These are phyloP conservation scores for Marisa cornuarietis DNA, from an alignment of 1,140 invertebrate species.

Conservation along the genomic window DNA sequence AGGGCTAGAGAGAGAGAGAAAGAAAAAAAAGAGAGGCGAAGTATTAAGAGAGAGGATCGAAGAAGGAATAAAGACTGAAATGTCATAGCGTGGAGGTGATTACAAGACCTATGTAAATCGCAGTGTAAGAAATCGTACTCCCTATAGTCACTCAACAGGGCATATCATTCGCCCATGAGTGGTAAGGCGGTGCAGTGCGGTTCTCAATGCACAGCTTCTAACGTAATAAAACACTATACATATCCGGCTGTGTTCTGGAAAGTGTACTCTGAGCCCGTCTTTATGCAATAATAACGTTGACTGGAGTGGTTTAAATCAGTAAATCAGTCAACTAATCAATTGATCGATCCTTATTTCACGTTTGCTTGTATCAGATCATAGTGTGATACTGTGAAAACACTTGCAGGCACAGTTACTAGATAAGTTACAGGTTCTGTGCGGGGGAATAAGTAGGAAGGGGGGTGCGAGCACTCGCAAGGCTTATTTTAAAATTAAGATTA, in stretches of 20 bases:
- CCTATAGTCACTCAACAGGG: neutral
- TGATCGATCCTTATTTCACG: no score
- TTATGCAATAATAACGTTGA: no score
- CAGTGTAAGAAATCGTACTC: neutral
- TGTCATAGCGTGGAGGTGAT: neutral
- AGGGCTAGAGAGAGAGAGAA: no score
- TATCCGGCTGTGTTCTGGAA: neutral
- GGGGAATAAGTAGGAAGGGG: neutral
- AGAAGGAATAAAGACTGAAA: neutral
- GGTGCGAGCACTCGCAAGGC: neutral
- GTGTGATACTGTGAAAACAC: no score
- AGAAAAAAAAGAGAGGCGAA: conserved; percentile 4
- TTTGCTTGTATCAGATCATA: no score
- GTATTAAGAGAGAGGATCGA: neutral
- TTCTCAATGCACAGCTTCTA: no score
- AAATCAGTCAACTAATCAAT: no score
- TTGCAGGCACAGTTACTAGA: neutral
- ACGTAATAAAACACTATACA: neutral
- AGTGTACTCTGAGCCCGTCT: neutral
- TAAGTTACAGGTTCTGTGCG: neutral
- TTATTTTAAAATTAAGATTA: no score
- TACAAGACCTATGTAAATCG: neutral
- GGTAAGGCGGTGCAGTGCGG: neutral
- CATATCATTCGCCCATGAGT: neutral
- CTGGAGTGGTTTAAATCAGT: no score